A percentile compares a stretch with the other conserved stretches of the same genome.
These are phyloP conservation scores for Poeciliopsis presidionis DNA, from an alignment of 2,797 vertebrate species.

Conservation along the genomic window DNA sequence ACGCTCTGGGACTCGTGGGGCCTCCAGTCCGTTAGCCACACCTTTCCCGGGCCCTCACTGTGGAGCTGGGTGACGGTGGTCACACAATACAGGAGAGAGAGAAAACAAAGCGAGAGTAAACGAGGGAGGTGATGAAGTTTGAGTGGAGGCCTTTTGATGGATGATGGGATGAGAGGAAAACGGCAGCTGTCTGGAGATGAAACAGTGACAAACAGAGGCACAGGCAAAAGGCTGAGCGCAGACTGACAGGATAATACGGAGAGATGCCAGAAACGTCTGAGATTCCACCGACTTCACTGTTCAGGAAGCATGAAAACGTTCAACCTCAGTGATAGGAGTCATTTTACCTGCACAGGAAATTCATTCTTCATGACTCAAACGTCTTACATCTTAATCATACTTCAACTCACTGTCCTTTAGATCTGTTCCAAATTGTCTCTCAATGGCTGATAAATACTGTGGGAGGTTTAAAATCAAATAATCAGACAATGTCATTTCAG, in stretches of 20 bases:
- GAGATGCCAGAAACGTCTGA: not conserved
- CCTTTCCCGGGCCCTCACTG: conserved; percentile 40
- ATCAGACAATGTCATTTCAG: not conserved
- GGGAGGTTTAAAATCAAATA: not conserved
- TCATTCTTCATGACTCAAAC: not conserved
- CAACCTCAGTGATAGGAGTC: not conserved
- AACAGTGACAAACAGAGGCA: conserved; percentile 47
- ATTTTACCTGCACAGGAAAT: not conserved
- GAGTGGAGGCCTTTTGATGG: conserved; percentile 38
- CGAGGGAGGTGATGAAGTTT: conserved; percentile 49
- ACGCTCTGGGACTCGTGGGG: conserved; percentile 34
- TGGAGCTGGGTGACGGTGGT: conserved; percentile 6
- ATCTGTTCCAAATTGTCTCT: not conserved
- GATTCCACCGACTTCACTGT: not conserved
- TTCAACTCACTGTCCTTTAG: not conserved
- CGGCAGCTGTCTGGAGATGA: conserved; percentile 58
- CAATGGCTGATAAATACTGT: not conserved
- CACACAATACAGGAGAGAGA: conserved; percentile 31
- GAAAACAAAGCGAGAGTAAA: conserved; percentile 29
- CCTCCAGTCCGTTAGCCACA: conserved; percentile 42
- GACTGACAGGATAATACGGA: conserved; percentile 4
- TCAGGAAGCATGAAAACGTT: not conserved
- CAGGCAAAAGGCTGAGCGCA: conserved; percentile 35
- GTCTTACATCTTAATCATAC: not conserved
- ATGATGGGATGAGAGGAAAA: conserved; percentile 44